Percentiles rank a stretch among this genome's conserved stretches.
These are phyloP conservation scores for Nesidiocoris tenuis DNA, from an alignment of 2,888 invertebrate species.

Conservation along the genomic window DNA sequence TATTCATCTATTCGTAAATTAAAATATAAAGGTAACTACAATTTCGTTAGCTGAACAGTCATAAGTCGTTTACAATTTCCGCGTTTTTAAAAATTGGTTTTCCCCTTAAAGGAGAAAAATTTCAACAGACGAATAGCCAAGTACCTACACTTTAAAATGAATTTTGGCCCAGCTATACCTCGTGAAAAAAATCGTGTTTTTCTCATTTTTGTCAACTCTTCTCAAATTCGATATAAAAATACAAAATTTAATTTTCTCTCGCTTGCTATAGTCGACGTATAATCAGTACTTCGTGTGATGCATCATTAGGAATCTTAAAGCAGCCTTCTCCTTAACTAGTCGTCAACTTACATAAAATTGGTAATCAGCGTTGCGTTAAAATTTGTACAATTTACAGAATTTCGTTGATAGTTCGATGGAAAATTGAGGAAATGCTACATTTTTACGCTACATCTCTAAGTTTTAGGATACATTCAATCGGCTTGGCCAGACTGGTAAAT, in stretches of 20 bases:
- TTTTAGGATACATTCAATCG: not conserved
- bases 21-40: not conserved
- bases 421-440: too few relatives aligned
- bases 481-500: slow-evolving; percentile 8
- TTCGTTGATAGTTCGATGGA: not conserved
- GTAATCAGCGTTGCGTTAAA: not conserved
- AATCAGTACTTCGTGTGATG: not conserved
- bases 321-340: not conserved
- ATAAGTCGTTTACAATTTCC: not conserved
- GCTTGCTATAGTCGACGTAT: too few relatives aligned
- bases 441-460: not conserved
- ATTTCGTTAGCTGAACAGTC: not conserved
- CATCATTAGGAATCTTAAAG: not conserved
- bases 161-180: too few relatives aligned
- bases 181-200: too few relatives aligned
- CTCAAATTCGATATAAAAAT: too few relatives aligned
- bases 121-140: too few relatives aligned
- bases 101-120: too few relatives aligned
- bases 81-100: too few relatives aligned
- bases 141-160: too few relatives aligned
- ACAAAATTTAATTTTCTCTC: too few relatives aligned
- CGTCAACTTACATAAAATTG: not conserved
- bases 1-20: not conserved
- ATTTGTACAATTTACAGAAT: not conserved
- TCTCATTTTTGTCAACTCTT: too few relatives aligned